Conservation (phyloP, 2,113 vertebrate species). For the Aramus guarauna region DNA sequence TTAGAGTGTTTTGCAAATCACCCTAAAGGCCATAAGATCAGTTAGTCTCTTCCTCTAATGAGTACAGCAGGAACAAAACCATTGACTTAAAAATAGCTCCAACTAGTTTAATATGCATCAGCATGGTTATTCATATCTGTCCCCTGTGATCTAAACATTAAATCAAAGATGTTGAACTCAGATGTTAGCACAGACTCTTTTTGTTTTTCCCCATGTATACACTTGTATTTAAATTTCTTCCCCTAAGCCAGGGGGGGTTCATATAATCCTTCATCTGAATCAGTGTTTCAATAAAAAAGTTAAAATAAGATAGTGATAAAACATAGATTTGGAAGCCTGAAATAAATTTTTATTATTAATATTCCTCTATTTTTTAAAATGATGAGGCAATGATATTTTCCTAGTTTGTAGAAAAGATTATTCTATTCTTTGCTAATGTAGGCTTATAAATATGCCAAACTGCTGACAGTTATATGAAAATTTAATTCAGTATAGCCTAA, state of each 20-base stretch:
- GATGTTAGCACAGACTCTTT: not conserved
- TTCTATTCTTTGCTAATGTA: conserved; percentile 12
- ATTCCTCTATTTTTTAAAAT: not conserved
- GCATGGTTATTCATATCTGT: conserved; percentile 44
- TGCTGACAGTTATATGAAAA: conserved; percentile 15
- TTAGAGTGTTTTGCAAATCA: conserved; percentile 49
- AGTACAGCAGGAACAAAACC: conserved; percentile 45
- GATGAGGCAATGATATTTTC: conserved; percentile 2
- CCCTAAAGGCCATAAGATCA: conserved; percentile 42
- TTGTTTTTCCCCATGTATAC: conserved; percentile 3
- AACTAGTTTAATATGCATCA: conserved; percentile 46
- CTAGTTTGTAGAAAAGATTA: not conserved
- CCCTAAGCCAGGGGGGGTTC: not conserved
- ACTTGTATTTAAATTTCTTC: not conserved
- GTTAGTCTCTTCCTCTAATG: conserved; percentile 50
- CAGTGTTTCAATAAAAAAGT: not conserved
- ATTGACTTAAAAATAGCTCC: conserved; percentile 57
- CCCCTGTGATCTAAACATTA: conserved; percentile 33
- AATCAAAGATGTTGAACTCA: conserved; percentile 40
- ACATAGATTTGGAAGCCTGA: not conserved
- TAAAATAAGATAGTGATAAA: not conserved
- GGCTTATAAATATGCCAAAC: conserved; percentile 42
- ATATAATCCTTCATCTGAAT: not conserved
- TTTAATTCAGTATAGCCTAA: conserved; percentile 36
- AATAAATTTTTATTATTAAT: conserved; percentile 19